These are phyloP conservation scores for Cremastinae sp. DNA, from an alignment of 2,888 invertebrate species.

Conservation along the genomic window DNA sequence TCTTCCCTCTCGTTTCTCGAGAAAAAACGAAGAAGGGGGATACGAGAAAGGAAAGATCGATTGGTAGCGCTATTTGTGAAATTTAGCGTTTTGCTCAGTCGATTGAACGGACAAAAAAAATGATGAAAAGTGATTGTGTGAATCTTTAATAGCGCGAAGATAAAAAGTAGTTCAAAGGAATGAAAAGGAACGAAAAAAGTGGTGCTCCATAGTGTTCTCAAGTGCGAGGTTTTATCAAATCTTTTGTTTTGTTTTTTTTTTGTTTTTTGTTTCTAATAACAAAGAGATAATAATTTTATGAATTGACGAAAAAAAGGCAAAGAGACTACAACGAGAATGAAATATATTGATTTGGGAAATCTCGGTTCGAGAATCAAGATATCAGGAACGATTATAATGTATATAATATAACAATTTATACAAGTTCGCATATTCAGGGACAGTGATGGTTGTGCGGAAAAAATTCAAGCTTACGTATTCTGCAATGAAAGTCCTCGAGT, in stretches of 20 bases:
- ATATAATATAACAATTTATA: no score
- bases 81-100: constrained; percentile 58
- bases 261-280: neutral
- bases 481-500: constrained; percentile 40
- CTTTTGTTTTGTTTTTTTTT: neutral
- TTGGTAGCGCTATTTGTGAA: constrained; percentile 36
- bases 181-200: constrained; percentile 37
- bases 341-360: constrained; percentile 32
- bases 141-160: constrained; percentile 17
- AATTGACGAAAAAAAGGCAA: no score
- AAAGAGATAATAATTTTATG: no score
- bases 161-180: constrained; percentile 15
- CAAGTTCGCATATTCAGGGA: constrained; percentile 57
- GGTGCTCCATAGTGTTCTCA: constrained; percentile 57
- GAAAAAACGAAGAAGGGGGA: constrained; percentile 18
- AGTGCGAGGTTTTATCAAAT: constrained; percentile 43
- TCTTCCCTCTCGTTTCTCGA: constrained; percentile 25
- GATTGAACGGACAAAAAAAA: neutral
- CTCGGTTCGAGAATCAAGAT: constrained; percentile 9
- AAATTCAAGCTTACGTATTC: constrained; percentile 32
- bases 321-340: constrained; percentile 12
- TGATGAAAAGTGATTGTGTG: neutral
- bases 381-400: constrained; percentile 37
- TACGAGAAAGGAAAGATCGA: constrained; percentile 21
- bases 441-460: constrained; percentile 59